These are phyloP conservation scores for Pyxicephalus adspersus DNA, from an alignment of 2,113 vertebrate species.

Conservation along the genomic window DNA sequence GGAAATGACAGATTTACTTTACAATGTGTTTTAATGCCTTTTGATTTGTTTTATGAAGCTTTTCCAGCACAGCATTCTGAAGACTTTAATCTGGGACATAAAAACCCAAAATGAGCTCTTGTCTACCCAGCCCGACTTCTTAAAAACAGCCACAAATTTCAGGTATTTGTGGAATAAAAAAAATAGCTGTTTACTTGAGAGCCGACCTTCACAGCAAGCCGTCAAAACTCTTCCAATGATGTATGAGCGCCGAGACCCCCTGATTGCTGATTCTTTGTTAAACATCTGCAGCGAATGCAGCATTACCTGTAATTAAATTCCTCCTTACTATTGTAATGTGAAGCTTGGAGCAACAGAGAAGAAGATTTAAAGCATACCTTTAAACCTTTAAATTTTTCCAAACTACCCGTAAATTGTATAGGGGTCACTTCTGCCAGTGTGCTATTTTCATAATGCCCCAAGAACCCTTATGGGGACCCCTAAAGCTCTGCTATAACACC, in stretches of 20 bases:
- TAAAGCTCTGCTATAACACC: too few species aligned
- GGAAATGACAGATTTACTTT: too few species aligned
- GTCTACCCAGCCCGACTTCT: neutral
- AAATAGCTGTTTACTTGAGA: constrained; percentile 28
- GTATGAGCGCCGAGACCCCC: constrained; percentile 8
- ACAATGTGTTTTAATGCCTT: too few species aligned
- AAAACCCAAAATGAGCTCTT: constrained; percentile 19
- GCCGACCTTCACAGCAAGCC: constrained; percentile 13
- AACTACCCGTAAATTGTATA: too few species aligned
- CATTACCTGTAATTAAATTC: neutral
- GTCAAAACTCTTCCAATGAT: constrained; percentile 23
- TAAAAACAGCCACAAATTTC: neutral
- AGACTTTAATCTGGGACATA: neutral
- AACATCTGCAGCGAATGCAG: constrained; percentile 27
- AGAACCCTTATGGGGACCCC: too few species aligned
- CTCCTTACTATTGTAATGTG: neutral
- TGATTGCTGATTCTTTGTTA: constrained; percentile 7
- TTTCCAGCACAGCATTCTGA: too few species aligned
- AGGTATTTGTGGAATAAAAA: constrained; percentile 15
- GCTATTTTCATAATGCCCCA: too few species aligned
- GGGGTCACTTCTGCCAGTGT: too few species aligned
- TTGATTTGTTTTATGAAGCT: too few species aligned
- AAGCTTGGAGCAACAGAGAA: too few species aligned
- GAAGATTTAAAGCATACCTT: too few species aligned
- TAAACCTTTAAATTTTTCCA: too few species aligned